Percentiles rank a stretch among this genome's conserved stretches.
phyloP scores from a whole-genome alignment of 2,113 vertebrate genomes.

The Rostratula benghalensis region DNA sequence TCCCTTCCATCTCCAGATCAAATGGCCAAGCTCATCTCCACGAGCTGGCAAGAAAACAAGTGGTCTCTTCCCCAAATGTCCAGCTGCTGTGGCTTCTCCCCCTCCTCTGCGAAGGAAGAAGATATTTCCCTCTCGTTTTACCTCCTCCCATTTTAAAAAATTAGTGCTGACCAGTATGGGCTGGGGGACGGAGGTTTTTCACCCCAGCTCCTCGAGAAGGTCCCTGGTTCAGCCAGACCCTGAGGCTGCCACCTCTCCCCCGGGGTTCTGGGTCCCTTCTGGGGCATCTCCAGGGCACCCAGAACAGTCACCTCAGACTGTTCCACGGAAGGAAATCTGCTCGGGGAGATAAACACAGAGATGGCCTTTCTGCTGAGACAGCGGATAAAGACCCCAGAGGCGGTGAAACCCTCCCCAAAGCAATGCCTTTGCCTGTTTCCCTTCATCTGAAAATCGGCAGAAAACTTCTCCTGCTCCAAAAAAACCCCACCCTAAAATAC shows the following conservation, averaged over 20 bases:
- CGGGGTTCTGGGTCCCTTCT: rapidly evolving
- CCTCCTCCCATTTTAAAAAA: neutral
- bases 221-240: neutral
- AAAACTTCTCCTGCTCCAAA: neutral
- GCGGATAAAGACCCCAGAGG: no score
- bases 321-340: neutral
- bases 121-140: neutral
- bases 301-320: rapidly evolving
- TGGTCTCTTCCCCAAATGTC: neutral
- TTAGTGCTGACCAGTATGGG: rapidly evolving
- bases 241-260: rapidly evolving
- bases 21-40: neutral
- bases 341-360: neutral
- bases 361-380: neutral
- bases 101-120: neutral
- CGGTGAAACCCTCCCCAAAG: rapidly evolving
- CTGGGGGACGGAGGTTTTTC: rapidly evolving
- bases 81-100: neutral
- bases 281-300: rapidly evolving
- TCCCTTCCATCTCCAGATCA: rapidly evolving
- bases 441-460: no score
- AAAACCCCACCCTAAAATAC: neutral
- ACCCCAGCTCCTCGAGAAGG: no score
- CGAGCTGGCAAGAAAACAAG: rapidly evolving
- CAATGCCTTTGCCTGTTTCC: rapidly evolving